phyloP scores from a whole-genome alignment of 2,888 invertebrate species.

The Lasioglossum calceatum region DNA sequence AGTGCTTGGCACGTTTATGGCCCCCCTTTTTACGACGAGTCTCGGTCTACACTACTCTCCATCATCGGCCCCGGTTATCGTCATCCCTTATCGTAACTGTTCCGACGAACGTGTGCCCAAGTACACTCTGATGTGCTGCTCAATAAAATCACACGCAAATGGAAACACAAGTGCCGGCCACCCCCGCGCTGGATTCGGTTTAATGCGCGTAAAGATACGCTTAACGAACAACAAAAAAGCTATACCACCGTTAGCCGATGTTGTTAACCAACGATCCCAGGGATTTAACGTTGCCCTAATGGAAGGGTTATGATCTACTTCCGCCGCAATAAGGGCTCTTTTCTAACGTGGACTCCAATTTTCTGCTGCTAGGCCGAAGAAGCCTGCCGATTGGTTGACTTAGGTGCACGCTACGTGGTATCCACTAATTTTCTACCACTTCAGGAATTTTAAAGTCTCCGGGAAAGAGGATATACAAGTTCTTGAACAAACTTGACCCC shows the following conservation, averaged over 20 bases:
- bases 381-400: background rate
- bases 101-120: conserved; percentile 24
- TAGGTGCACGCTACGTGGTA: background rate
- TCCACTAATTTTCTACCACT: background rate
- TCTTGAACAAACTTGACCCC: too few species aligned
- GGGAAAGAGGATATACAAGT: background rate
- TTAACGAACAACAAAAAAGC: conserved; percentile 8
- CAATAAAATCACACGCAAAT: conserved; percentile 40
- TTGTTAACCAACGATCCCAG: background rate
- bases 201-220: background rate
- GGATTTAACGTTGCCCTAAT: background rate
- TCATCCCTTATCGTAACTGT: conserved; percentile 52
- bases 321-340: conserved; percentile 6
- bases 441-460: background rate
- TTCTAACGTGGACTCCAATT: background rate
- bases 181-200: background rate
- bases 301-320: conserved; percentile 10
- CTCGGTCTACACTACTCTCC: conserved; percentile 63
- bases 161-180: conserved; percentile 10
- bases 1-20: conserved; percentile 66
- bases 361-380: background rate
- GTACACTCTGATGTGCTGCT: background rate
- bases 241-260: conserved; percentile 15
- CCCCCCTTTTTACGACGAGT: conserved; percentile 63
- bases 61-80: conserved; percentile 65